Percentiles rank a stretch among this genome's conserved stretches.
phyloP scores from a whole-genome alignment of 2,888 invertebrate species.

The Himalopsyche kuldschensis region DNA sequence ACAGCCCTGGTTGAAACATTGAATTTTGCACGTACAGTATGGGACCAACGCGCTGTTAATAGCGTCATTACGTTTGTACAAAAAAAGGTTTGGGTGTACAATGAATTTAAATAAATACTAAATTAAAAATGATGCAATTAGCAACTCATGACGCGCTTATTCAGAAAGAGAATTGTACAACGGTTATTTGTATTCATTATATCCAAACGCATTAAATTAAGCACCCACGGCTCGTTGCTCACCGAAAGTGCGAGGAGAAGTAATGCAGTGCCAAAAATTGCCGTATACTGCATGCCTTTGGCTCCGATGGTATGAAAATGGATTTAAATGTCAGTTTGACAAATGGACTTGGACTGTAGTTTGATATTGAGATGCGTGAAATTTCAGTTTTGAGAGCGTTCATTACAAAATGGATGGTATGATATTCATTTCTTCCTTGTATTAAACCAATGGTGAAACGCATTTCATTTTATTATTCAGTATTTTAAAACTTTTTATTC shows the following conservation, averaged over 20 bases:
- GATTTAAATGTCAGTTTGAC: background rate
- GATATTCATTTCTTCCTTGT: too few species aligned
- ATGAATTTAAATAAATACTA: too few species aligned
- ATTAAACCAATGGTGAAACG: too few species aligned
- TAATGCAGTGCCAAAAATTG: background rate
- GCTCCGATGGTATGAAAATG: background rate
- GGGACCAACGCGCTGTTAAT: too few species aligned
- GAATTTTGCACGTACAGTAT: too few species aligned
- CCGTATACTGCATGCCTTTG: background rate
- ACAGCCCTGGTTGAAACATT: too few species aligned
- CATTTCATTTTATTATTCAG: too few species aligned
- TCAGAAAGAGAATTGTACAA: background rate
- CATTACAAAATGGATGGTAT: background rate
- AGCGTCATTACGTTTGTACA: too few species aligned
- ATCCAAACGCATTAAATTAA: background rate
- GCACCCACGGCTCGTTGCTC: background rate
- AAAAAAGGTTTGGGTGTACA: too few species aligned
- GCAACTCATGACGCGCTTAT: background rate
- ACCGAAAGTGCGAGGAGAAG: background rate
- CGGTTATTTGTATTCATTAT: background rate
- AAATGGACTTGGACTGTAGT: background rate
- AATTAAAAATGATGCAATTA: too few species aligned
- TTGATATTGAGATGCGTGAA: background rate
- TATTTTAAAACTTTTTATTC: too few species aligned
- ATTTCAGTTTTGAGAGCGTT: background rate